phyloP scores from a whole-genome alignment of 2,113 vertebrate genomes.

The Gadus chalcogrammus region DNA sequence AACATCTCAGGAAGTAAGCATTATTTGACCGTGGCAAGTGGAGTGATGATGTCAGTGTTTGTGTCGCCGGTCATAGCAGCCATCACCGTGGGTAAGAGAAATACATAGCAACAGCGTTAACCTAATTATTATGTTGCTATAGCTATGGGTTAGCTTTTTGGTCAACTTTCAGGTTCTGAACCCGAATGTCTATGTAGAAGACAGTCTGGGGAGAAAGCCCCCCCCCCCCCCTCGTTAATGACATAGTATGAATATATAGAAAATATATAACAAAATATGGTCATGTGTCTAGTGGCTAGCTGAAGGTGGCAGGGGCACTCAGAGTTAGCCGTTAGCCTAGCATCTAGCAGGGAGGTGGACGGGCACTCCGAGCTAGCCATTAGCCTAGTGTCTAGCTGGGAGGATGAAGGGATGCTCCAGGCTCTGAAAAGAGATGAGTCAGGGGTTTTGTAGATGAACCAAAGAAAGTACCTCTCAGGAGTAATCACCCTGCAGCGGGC shows the following conservation, averaged over 20 bases:
- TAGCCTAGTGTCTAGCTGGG: background rate
- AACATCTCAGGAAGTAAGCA: conserved; percentile 85
- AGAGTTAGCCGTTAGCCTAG: too few species aligned
- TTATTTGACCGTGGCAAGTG: conserved; percentile 83
- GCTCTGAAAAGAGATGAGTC: conserved; percentile 3
- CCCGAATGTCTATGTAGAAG: too few species aligned
- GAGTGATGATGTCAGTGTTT: conserved; percentile 82
- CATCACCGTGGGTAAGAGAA: conserved; percentile 77
- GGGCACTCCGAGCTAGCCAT: background rate
- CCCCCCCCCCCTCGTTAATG: too few species aligned
- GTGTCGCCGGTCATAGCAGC: conserved; percentile 85
- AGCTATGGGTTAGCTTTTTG: too few species aligned
- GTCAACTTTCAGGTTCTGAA: too few species aligned
- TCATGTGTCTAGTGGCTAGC: too few species aligned
- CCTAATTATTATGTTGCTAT: too few species aligned
- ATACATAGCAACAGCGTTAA: background rate
- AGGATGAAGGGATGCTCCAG: background rate
- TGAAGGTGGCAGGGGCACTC: too few species aligned
- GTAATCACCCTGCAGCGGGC: too few species aligned
- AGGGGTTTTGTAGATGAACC: background rate
- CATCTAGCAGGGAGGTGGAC: background rate
- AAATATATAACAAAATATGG: too few species aligned
- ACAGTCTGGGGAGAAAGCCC: too few species aligned
- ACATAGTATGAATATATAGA: too few species aligned
- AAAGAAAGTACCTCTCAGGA: background rate